Evolutionary conservation across 2,888 invertebrate species (phyloP).

Genomic region (Folsomia manolachei): DNA sequence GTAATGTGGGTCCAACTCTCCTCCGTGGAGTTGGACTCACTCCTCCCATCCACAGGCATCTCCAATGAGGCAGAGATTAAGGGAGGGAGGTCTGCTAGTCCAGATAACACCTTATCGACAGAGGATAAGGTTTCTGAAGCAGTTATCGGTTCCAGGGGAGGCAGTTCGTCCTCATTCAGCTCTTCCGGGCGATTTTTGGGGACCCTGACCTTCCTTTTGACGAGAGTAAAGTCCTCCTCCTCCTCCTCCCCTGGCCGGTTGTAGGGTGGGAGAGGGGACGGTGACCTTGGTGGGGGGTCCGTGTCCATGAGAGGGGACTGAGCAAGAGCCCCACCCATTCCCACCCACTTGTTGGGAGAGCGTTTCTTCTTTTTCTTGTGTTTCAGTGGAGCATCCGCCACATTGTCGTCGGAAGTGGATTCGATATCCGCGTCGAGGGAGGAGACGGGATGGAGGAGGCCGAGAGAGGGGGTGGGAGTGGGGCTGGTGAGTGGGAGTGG

Average conservation of each 20-base stretch:
- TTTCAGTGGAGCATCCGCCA: background rate
- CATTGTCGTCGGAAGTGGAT: background rate
- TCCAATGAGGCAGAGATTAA: background rate
- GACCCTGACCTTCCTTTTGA: conserved; percentile 9
- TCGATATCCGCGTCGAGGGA: background rate
- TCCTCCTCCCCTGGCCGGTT: conserved; percentile 12
- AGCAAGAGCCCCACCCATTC: background rate
- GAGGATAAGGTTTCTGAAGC: background rate
- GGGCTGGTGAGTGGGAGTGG: background rate
- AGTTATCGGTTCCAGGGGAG: conserved; percentile 7
- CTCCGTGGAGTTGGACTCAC: conserved; percentile 22
- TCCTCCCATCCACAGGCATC: background rate
- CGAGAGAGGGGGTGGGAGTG: background rate
- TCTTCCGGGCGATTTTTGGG: background rate
- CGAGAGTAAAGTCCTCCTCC: conserved; percentile 16
- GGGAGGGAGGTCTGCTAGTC: background rate
- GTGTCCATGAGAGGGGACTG: conserved; percentile 20
- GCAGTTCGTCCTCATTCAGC: conserved; percentile 10
- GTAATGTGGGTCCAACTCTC: conserved; percentile 33
- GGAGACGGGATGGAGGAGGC: background rate
- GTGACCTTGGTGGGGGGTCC: background rate
- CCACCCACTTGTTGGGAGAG: background rate
- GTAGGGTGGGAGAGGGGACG: background rate
- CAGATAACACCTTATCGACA: background rate
- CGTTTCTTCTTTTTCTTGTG: background rate